Evolutionary conservation across 1,140 invertebrate species (phyloP), one percentile per base, ranked within the genome.

Genomic region (Saccostrea echinata): DNA sequence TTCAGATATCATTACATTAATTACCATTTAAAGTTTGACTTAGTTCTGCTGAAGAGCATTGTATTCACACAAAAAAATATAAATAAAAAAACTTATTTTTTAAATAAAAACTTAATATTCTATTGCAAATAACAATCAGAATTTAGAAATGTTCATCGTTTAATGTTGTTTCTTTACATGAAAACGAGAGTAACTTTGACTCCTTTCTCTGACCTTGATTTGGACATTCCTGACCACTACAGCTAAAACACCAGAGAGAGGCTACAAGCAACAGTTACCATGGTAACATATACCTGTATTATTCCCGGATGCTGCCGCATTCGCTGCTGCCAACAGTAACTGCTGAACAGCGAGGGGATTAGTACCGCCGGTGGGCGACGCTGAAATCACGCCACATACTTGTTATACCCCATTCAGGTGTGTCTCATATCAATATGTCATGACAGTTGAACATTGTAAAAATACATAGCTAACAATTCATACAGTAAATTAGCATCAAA

Each of bases 261-360:
- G 27, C 68, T 71, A 71, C 68, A 30, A 71, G 68, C 68, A 71
- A 82, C 24, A 82, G 24, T 51, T 18, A 21, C n/a, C 81, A 51
- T 52, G 35, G 35, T 84, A 43, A 43, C 43, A 53, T 83, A 92
- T 93, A 94, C 94, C 94, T 93, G 93, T 92, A 86, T 94, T 94
- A 88, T 92, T 94, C 81, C 97, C 97, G 61, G 97, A 97, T 52
- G 97, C 92, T 97, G 96, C 94, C 97, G 97, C 93, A 81, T 92
- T 85, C 88, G 93, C 92, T 89, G 94, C 93, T 90, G 96, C 93
- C 55, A 95, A 92, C 86, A 94, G 89, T 89, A 95, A 90, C 87
- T 95, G 95, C 90, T 95, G 95, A 53, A 95, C 88, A 87, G 91
- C 93, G 64, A 95, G 87, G 55, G 93, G 91, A 90, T 94, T 94